These are phyloP conservation scores for Nicator chloris DNA, from an alignment of 2,113 vertebrate species.

Conservation along the genomic window DNA sequence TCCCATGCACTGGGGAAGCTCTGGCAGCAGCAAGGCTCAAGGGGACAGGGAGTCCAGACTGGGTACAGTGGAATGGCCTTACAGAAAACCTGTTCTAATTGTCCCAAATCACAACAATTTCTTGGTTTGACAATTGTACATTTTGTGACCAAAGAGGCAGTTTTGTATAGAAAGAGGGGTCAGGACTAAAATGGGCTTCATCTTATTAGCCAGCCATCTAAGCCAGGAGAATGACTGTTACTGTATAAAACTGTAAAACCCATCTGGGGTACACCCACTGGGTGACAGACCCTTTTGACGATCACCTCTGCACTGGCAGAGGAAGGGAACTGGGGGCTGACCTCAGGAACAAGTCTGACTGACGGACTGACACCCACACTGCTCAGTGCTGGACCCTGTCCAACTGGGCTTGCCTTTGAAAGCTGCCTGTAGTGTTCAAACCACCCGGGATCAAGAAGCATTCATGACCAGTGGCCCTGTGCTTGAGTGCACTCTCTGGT, in stretches of 20 bases:
- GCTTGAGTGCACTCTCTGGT: not conserved
- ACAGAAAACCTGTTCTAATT: not conserved
- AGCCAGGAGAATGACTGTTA: not conserved
- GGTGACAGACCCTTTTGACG: not conserved
- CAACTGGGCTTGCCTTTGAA: not conserved
- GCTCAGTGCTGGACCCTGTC: not conserved
- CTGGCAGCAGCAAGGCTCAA: not conserved
- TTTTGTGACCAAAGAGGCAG: not conserved
- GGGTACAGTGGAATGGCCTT: fast-evolving
- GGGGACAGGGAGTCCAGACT: not conserved
- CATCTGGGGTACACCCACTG: not conserved
- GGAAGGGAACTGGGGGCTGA: not conserved
- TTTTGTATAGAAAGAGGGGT: not conserved
- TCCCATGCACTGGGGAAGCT: not conserved
- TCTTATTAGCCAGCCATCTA: not conserved
- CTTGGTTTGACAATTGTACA: not conserved
- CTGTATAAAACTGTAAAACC: not conserved
- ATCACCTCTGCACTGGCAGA: fast-evolving
- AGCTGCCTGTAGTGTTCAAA: not conserved
- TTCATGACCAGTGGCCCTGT: not conserved
- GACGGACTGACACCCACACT: not conserved
- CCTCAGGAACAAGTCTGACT: not conserved
- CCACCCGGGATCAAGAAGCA: not conserved
- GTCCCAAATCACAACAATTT: not conserved
- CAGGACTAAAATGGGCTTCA: not conserved